Percentiles rank a stretch among this genome's conserved stretches.
Conservation (phyloP, 2,797 vertebrate species). For the Sebastes elongatus region DNA sequence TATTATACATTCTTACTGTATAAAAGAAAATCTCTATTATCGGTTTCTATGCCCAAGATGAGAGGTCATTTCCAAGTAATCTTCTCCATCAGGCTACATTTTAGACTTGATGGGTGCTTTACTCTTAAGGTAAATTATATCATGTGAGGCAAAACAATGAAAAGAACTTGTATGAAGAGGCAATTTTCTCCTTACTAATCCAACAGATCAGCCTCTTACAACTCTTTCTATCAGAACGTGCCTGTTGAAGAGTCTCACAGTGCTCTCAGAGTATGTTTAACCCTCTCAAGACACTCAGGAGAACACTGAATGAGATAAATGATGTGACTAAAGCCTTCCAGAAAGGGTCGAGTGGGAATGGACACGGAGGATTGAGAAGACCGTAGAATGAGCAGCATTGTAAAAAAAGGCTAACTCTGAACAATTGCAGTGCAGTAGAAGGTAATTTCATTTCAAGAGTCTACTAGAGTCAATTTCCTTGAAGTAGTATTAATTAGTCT, state of each 20-base stretch:
- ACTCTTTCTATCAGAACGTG: neutral
- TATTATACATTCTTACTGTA: neutral
- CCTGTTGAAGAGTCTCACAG: neutral
- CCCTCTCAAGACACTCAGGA: neutral
- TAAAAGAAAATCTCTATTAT: neutral
- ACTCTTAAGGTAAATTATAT: neutral
- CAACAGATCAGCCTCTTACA: neutral
- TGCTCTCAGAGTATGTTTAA: neutral
- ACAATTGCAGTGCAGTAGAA: neutral
- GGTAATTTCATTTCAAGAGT: slow-evolving; percentile 2
- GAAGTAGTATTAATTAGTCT: neutral
- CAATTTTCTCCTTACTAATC: neutral
- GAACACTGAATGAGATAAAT: neutral
- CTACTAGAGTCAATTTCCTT: neutral
- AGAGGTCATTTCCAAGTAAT: neutral
- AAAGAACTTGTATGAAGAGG: neutral
- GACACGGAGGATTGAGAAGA: neutral
- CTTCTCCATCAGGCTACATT: neutral
- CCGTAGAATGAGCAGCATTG: neutral
- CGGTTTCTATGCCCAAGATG: neutral
- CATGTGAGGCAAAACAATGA: neutral
- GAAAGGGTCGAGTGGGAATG: neutral
- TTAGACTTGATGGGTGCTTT: neutral
- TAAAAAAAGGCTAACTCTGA: neutral
- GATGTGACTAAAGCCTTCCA: neutral